Evolutionary conservation across 2,113 vertebrate genomes (phyloP).

Genomic region (Halcyon senegalensis): DNA sequence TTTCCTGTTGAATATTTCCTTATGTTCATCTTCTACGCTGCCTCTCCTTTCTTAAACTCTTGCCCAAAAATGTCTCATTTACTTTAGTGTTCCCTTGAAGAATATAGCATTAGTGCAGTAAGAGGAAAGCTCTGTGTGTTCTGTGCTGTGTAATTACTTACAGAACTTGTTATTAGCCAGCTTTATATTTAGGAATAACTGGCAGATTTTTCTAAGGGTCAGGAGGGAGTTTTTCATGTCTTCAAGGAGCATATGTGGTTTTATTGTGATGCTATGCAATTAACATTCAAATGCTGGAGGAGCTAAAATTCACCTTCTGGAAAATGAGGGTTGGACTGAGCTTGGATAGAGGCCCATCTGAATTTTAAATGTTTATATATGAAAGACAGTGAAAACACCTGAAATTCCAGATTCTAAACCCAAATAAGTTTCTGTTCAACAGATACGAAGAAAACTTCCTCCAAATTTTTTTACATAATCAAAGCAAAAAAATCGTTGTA

Average conservation of each 20-base stretch:
- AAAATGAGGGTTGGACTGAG: neutral
- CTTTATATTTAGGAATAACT: constrained; percentile 50
- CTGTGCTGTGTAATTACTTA: constrained; percentile 52
- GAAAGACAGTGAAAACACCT: neutral
- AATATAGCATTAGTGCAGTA: neutral
- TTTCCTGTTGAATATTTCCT: neutral
- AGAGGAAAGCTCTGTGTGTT: constrained; percentile 25
- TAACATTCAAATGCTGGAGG: neutral
- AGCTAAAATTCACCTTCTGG: constrained; percentile 25
- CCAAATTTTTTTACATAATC: neutral
- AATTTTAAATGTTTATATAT: neutral
- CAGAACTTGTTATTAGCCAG: constrained; percentile 44
- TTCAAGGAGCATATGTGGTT: constrained; percentile 12
- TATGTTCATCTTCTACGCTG: neutral
- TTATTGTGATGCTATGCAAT: constrained; percentile 21
- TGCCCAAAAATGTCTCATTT: constrained; percentile 13
- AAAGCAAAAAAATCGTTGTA: neutral
- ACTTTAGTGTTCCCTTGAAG: neutral
- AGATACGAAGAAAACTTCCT: neutral
- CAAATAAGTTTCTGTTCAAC: neutral
- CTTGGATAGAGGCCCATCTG: neutral
- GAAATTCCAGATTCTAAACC: neutral
- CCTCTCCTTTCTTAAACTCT: neutral
- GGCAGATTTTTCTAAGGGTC: constrained; percentile 33
- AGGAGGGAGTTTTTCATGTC: constrained; percentile 23